phyloP scores from a whole-genome alignment of 2,888 invertebrate genomes.

The Agriopis leucophaearia region DNA sequence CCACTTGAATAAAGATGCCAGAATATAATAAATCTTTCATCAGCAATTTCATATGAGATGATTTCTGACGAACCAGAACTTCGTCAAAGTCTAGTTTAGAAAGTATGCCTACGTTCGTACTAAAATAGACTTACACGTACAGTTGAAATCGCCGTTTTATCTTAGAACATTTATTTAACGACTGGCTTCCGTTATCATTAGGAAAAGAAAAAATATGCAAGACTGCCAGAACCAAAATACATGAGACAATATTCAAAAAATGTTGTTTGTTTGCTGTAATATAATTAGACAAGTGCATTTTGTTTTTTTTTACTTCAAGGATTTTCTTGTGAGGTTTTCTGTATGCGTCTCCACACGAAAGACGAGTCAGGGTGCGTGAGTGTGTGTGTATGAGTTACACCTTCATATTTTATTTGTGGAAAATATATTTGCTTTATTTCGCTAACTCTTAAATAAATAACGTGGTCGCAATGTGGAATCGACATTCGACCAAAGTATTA shows the following conservation, averaged over 20 bases:
- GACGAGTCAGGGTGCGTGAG: background rate
- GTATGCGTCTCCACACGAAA: background rate
- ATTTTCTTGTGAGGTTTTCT: conserved; percentile 7
- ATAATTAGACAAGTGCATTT: conserved; percentile 9
- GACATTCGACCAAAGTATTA: background rate
- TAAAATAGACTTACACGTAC: conserved; percentile 14
- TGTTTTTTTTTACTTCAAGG: conserved; percentile 12
- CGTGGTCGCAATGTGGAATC: background rate
- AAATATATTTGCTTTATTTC: background rate
- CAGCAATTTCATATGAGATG: background rate
- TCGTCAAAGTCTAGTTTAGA: background rate
- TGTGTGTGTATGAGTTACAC: no score
- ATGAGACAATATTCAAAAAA: conserved; percentile 10
- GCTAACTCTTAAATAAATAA: background rate
- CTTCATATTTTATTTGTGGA: no score
- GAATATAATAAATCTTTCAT: conserved; percentile 7
- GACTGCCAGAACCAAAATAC: conserved; percentile 21
- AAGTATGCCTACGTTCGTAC: conserved; percentile 3
- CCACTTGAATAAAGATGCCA: conserved; percentile 1
- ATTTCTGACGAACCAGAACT: conserved; percentile 3
- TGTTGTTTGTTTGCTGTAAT: conserved; percentile 12
- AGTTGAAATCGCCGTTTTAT: conserved; percentile 5
- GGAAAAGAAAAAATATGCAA: conserved; percentile 11
- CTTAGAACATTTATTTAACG: conserved; percentile 14
- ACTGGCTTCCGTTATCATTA: conserved; percentile 19